Evolutionary conservation across 2,797 vertebrate species (phyloP), one percentile per base, ranked within the genome.

Genomic region (Holocentrus rufus): DNA sequence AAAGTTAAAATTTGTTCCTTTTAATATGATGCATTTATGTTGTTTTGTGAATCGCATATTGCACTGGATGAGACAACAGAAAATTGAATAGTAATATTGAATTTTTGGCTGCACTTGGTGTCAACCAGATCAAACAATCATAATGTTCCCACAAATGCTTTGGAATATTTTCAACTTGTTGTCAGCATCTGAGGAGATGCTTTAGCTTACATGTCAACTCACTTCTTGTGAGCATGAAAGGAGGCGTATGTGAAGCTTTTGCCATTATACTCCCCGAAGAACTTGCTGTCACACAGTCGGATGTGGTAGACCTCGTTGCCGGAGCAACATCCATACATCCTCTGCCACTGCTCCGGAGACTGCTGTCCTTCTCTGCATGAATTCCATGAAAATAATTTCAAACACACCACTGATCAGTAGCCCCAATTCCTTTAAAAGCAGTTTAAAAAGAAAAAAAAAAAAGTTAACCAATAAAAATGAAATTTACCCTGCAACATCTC

Each of bases 251-350:
- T 94, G 90, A 96, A 96, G 86, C 94, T 96, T 87, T 95, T 95
- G 50, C 95, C 95, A 72, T 95, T 87, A 0, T 95, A 95, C 62
- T 95, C 94, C 63, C 93, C 93, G 88, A 96, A 96, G 90, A 96
- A 95, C 75, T 95, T 90, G 92, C 95, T 96, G 91, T 96, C 94
- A 0, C 92, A 92, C 90, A 96, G 92, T 3, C 93, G 90, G 76
- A 95, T 94, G 87, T 94, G 95, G 81, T 96, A 96, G 23, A 96
- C 94, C 76, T 96, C 95, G 0, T 96, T 96, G 70, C 95, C 95
- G 0, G 95, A 95, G 86, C 95, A 95, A 66, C 93, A 93, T 1
- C 95, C 95, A 0, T 96, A 96, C 92, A 94, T 94, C 50, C 93
- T 69, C 82, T 95, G 95, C 95, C 95, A 96, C 87, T 95, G 94